These are phyloP conservation scores for Pedionomus torquatus DNA, from an alignment of 2,113 vertebrate genomes.

Conservation along the genomic window DNA sequence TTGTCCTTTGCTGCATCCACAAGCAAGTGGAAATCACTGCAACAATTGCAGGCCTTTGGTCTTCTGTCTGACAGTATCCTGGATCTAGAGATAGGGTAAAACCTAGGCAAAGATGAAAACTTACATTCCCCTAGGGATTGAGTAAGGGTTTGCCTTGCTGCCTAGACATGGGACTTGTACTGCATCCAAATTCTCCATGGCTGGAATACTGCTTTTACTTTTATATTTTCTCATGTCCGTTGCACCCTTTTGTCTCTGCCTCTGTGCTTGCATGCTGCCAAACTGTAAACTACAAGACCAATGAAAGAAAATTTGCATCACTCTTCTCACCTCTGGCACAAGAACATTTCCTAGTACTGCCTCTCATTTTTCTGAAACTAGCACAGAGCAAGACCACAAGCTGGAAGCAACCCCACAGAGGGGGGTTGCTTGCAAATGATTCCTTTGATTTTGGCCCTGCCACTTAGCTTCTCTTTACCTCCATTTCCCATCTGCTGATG, in stretches of 20 bases:
- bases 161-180: neutral
- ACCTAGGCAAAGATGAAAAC: neutral
- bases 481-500: neutral
- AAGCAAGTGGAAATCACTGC: neutral
- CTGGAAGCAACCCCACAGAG: neutral
- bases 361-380: neutral
- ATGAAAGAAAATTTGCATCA: neutral
- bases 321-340: neutral
- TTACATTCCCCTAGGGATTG: neutral
- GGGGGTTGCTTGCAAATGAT: neutral
- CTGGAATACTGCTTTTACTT: neutral
- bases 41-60: neutral
- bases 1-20: neutral
- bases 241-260: neutral
- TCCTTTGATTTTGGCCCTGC: neutral
- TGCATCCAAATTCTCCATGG: neutral
- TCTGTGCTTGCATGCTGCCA: accelerated
- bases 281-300: neutral
- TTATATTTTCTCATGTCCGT: neutral
- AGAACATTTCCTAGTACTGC: neutral
- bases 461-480: neutral
- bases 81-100: neutral
- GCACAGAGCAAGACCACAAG: accelerated
- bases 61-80: neutral
- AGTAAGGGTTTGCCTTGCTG: neutral